These are phyloP conservation scores for Planiliza haematocheilus DNA, from an alignment of 2,113 vertebrate species.

Conservation along the genomic window DNA sequence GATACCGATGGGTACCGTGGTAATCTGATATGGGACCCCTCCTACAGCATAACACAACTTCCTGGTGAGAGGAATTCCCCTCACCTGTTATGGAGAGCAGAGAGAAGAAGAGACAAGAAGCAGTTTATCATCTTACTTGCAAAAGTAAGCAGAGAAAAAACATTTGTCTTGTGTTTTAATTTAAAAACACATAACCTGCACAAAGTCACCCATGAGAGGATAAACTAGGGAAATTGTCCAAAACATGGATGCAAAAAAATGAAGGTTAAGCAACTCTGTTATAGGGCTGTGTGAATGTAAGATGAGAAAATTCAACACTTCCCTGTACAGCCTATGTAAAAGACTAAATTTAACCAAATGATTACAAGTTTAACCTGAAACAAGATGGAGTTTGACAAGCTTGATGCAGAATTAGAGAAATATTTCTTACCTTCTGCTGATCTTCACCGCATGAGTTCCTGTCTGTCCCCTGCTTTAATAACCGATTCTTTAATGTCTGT, in stretches of 20 bases:
- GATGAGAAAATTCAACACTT: not conserved
- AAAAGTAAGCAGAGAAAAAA: no score
- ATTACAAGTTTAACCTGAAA: no score
- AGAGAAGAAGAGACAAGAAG: not conserved
- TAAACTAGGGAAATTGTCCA: not conserved
- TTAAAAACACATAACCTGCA: no score
- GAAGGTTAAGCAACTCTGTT: not conserved
- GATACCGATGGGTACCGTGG: constrained; percentile 65
- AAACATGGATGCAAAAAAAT: not conserved
- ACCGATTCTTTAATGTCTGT: constrained; percentile 14
- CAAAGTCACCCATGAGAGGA: no score
- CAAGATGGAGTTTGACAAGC: not conserved
- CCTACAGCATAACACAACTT: constrained; percentile 83
- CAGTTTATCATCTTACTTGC: no score
- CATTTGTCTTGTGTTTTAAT: no score
- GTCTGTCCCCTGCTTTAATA: not conserved
- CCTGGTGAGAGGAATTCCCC: constrained; percentile 66
- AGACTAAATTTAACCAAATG: no score
- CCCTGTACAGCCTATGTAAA: no score
- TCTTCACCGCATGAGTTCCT: not conserved
- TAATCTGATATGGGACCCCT: constrained; percentile 80
- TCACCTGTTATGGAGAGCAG: constrained; percentile 43
- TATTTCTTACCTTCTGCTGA: constrained; percentile 46
- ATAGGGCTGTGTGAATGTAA: not conserved
- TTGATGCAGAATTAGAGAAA: not conserved